These are phyloP conservation scores for Eidolon helvum DNA, from an alignment of 2,113 vertebrate species.

Conservation along the genomic window DNA sequence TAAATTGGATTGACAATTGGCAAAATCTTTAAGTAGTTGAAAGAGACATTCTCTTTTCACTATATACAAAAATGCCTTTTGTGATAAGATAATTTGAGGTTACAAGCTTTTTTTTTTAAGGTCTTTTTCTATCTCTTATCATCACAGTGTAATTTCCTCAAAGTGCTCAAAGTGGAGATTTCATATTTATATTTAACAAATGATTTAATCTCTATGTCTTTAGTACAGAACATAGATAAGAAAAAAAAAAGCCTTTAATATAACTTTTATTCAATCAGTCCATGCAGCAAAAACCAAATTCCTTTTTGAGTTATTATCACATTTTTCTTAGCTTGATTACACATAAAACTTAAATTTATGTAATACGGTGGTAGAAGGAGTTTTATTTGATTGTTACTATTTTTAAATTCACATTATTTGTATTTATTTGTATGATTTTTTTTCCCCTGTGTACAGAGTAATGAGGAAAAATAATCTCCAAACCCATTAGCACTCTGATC, in stretches of 20 bases:
- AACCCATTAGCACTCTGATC: conserved; percentile 57
- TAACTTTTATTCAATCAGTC: background rate
- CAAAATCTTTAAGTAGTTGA: background rate
- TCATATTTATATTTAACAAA: background rate
- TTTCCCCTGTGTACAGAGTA: background rate
- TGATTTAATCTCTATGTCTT: background rate
- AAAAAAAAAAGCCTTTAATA: background rate
- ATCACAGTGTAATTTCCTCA: background rate
- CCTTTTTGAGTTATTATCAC: background rate
- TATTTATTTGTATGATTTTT: background rate
- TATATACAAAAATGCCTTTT: background rate
- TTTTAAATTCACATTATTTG: background rate
- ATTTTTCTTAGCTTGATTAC: background rate
- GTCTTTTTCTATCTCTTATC: background rate
- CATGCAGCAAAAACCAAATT: background rate
- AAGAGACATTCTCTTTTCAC: background rate
- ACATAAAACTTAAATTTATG: background rate
- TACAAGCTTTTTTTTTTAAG: background rate
- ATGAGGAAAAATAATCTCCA: conserved; percentile 41
- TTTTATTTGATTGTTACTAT: background rate
- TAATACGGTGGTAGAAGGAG: background rate
- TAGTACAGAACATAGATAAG: background rate
- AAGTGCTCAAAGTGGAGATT: background rate
- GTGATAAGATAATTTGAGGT: background rate
- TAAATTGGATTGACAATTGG: background rate